phyloP scores from a whole-genome alignment of 2,113 vertebrate genomes.

The Apodemus speciosus region DNA sequence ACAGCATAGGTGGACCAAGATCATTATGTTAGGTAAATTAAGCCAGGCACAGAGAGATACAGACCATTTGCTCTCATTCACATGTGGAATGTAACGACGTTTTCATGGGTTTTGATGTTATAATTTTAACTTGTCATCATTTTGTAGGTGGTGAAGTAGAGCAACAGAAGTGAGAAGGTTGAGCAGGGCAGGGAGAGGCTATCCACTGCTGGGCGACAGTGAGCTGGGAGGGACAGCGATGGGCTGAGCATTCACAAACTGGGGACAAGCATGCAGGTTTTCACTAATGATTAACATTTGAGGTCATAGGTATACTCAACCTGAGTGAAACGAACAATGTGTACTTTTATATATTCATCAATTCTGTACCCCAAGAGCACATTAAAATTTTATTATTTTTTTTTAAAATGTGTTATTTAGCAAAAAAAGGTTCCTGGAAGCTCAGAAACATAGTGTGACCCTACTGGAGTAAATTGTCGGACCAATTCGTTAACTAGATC shows the following conservation, averaged over 20 bases:
- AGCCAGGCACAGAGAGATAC: neutral
- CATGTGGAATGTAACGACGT: neutral
- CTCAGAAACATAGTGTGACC: neutral
- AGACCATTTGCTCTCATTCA: neutral
- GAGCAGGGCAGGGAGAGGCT: neutral
- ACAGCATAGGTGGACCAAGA: neutral
- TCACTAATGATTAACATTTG: neutral
- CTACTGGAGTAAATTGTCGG: neutral
- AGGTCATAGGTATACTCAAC: neutral
- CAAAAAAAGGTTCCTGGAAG: neutral
- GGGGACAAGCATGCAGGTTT: neutral
- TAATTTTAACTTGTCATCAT: neutral
- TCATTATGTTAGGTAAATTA: neutral
- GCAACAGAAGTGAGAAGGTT: neutral
- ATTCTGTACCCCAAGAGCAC: neutral
- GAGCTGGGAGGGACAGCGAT: neutral
- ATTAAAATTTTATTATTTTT: neutral
- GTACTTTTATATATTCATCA: neutral
- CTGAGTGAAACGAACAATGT: neutral
- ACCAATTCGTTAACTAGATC: neutral
- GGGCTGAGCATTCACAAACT: neutral
- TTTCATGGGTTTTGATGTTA: neutral
- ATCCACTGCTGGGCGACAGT: neutral
- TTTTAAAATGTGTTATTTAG: neutral
- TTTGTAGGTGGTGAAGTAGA: neutral